Evolutionary conservation across 2,888 invertebrate genomes (phyloP).

Genomic region (Clitarchus hookeri): DNA sequence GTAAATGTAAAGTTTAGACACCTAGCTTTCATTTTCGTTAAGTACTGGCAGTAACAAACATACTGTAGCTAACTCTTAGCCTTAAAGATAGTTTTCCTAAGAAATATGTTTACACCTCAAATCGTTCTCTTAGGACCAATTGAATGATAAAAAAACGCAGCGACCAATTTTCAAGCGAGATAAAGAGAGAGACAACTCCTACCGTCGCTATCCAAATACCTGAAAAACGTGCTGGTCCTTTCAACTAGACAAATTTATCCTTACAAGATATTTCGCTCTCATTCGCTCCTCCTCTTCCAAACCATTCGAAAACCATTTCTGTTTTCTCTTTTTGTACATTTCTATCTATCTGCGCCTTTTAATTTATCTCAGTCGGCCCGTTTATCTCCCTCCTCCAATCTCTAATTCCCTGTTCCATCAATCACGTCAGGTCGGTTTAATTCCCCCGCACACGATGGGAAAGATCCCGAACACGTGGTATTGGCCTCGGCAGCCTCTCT

Average conservation of each 20-base stretch:
- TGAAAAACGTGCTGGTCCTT: background rate
- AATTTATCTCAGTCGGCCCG: conserved; percentile 23
- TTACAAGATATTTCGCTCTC: background rate
- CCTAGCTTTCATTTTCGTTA: no score
- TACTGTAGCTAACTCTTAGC: no score
- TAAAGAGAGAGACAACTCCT: no score
- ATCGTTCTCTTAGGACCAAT: no score
- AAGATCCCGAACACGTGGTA: conserved; percentile 10
- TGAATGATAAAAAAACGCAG: no score
- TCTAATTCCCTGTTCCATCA: conserved; percentile 25
- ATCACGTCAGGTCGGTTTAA: conserved; percentile 22
- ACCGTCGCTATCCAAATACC: background rate
- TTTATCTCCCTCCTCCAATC: conserved; percentile 23
- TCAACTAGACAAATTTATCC: background rate
- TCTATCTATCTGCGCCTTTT: conserved; percentile 23
- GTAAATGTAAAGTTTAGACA: no score
- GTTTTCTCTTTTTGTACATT: conserved; percentile 20
- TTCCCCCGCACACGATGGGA: conserved; percentile 16
- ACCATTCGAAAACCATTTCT: conserved; percentile 2
- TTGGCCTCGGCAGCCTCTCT: background rate
- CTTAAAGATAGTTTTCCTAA: no score
- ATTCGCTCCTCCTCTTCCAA: background rate
- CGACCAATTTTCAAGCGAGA: no score
- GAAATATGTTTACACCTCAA: no score
- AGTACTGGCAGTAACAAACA: no score